phyloP scores from a whole-genome alignment of 2,113 vertebrate species.

The Speoplatyrhinus poulsoni region DNA sequence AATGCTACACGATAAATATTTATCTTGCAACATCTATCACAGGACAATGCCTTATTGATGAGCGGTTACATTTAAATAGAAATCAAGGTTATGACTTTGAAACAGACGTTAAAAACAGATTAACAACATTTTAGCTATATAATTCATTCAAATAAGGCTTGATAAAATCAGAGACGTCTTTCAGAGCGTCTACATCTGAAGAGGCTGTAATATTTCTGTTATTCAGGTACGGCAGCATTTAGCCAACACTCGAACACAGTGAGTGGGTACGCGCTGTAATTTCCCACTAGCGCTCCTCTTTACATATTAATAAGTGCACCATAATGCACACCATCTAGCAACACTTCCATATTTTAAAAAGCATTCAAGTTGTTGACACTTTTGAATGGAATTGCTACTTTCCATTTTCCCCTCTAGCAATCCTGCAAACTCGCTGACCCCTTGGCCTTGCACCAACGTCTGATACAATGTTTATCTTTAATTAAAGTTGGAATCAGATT shows the following conservation, averaged over 20 bases:
- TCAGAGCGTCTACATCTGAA: neutral
- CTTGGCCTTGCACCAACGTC: conserved; percentile 33
- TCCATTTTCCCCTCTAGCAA: conserved; percentile 41
- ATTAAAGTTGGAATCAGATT: conserved; percentile 13
- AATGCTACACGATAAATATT: too few relatives aligned
- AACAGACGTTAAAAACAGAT: too few relatives aligned
- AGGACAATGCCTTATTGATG: too few relatives aligned
- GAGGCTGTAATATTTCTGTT: conserved; percentile 13
- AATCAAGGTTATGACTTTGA: too few relatives aligned
- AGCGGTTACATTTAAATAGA: too few relatives aligned
- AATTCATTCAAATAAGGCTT: too few relatives aligned
- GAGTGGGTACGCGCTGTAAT: conserved; percentile 58
- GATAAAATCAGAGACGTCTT: too few relatives aligned
- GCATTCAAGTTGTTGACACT: conserved; percentile 60
- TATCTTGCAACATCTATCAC: too few relatives aligned
- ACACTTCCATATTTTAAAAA: conserved; percentile 50
- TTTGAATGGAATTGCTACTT: conserved; percentile 52
- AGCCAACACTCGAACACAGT: conserved; percentile 41
- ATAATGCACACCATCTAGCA: conserved; percentile 52
- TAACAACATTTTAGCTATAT: too few relatives aligned
- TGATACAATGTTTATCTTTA: neutral
- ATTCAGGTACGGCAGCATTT: conserved; percentile 44
- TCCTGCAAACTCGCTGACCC: conserved; percentile 28
- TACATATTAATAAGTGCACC: conserved; percentile 38
- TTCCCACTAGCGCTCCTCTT: conserved; percentile 53